Base-by-base conservation (phyloP, 1,140 invertebrate species). In the Odontomachus brunneus region DNA sequence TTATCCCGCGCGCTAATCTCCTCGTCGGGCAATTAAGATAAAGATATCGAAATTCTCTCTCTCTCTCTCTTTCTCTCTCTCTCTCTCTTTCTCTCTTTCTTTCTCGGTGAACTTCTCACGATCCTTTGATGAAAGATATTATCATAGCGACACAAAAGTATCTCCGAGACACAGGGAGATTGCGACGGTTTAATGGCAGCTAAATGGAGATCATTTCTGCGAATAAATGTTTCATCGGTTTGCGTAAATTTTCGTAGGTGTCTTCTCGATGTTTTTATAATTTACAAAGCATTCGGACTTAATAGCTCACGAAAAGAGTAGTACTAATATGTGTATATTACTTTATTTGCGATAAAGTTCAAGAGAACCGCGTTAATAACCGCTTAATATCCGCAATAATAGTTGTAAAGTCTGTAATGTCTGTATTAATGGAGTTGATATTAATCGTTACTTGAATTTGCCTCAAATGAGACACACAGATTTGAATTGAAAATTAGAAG, bases 1-100 rank as follows among this genome's bases (percentile, higher is more conserved):
- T 67, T 66, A 76, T 67, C 67, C 62, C 15, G 44, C 19, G 62
- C 19, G 62, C 19, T 76, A 76, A 76, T 76, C 53, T 76, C 17
- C 29, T 12, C 49, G 26, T 19, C 48, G n/a, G 19, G 19, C 62
- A 76, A 76, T 76, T 76, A 76, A 76, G 62, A 66, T 66, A 38
- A 76, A 76, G 62, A 76, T 76, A 65, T 66, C 48, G 48, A 66
- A 60, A 67, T 15, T 38, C 0, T 14, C 19, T 3, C 38, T 4
- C 38, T 44, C 38, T 44, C 38, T 44, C 38, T 11, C 38, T 44
- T 5, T 33, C 29, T 33, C 29, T 33, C 29, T 33, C 29, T 33
- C 29, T 33, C 5, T 33, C 29, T 33, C 29, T 33, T 5, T 33
- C 38, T 44, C 9, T 11, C 38, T 0, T 11, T 44, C 9, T 11